Evolutionary conservation across 2,797 vertebrate genomes (phyloP), one percentile per base, ranked within the genome.

Genomic region (Myotis findleyi): DNA sequence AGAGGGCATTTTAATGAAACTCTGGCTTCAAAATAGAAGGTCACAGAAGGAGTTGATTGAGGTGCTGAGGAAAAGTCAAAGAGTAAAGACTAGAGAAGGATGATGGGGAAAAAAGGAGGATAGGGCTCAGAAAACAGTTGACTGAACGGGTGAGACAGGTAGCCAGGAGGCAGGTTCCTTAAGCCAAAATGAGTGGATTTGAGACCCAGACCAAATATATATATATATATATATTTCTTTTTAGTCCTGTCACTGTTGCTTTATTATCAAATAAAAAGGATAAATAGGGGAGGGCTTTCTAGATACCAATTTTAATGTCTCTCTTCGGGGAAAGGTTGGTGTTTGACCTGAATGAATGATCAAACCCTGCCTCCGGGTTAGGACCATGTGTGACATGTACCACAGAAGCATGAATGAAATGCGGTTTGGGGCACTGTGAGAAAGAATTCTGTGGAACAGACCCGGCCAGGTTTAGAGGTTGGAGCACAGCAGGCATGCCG

Each of bases 1-100:
- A 85, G 55, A 91, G 47, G n/a, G 57, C 36, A 51, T 87, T 94
- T 95, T 76, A 21, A 17, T 94, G 53, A 95, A 93, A 77, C 93
- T 94, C 51, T 94, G 73, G 59, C 87, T 84, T 96, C 21, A 93
- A 53, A 85, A 89, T 49, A 83, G 72, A 79, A 71, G 49, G 51
- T 69, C 47, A 62, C 55, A 53, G n/a, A 36, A 91, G 18, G 30
- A 89, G 62, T 76, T 76, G 57, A 41, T 85, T 79, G 64, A 82
- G 44, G 36, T 16, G 10, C 76, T 76, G 13, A 77, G n/a, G 4
- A 84, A 79, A 62, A 89, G 64, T 30, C 59, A 72, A 66, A 83
- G 55, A 87, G 44, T 57, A 51, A 84, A 87, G n/a, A 69, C 44
- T 36, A 44, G 80, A 94, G 82, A n/a, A 55, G 18, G 8, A 55